Conservation (phyloP, 37 sponge, comb jelly and placozoan species). For the Mnemiopsis leidyi region DNA sequence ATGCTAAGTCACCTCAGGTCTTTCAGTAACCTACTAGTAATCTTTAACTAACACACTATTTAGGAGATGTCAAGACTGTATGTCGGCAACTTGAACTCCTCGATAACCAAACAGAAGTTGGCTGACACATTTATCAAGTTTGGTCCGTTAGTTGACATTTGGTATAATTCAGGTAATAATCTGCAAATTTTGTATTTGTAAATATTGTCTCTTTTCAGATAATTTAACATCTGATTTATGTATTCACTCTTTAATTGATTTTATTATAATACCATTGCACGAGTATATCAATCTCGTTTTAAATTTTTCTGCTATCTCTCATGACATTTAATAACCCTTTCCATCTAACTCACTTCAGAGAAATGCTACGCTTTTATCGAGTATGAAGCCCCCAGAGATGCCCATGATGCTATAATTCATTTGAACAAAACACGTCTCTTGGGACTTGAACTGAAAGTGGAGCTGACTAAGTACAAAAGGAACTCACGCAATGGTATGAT, state of each 20-base stretch:
- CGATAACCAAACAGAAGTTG: not conserved
- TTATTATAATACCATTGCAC: too few relatives aligned
- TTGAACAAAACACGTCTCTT: not conserved
- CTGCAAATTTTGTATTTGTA: too few relatives aligned
- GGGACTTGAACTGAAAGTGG: constrained; percentile 45
- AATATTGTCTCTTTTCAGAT: too few relatives aligned
- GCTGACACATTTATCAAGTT: constrained; percentile 11
- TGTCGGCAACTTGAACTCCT: constrained; percentile 2
- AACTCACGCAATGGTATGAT: not conserved
- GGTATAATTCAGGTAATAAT: constrained; percentile 45
- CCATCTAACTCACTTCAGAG: constrained; percentile 5
- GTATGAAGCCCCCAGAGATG: not conserved
- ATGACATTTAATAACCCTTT: too few relatives aligned
- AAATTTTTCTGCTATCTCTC: too few relatives aligned
- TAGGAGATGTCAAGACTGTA: constrained; percentile 21
- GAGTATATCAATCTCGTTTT: too few relatives aligned
- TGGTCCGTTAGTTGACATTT: constrained; percentile 20
- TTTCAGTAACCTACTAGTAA: too few relatives aligned
- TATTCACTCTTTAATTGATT: too few relatives aligned
- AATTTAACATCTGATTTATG: too few relatives aligned
- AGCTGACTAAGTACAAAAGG: constrained; percentile 10
- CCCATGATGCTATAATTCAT: not conserved
- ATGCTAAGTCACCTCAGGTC: too few relatives aligned
- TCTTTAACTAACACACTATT: too few relatives aligned
- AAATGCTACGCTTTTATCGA: constrained; percentile 53